phyloP scores from a whole-genome alignment of 2,113 vertebrate species.

The Rhabdomys dilectus region DNA sequence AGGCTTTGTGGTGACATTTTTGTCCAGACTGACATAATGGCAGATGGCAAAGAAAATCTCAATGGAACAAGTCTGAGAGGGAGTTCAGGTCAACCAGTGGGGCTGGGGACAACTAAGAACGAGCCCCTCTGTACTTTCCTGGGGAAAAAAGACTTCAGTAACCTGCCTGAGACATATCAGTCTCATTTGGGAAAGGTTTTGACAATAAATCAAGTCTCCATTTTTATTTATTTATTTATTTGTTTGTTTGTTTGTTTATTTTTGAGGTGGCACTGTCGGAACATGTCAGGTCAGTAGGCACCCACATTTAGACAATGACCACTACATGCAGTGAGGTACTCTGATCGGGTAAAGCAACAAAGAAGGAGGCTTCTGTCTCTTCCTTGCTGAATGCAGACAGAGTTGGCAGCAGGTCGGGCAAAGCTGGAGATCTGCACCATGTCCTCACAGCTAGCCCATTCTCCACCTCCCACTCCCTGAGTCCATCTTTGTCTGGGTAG shows the following conservation, averaged over 20 bases:
- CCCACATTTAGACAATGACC: not conserved
- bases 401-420: too few species aligned
- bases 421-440: not conserved
- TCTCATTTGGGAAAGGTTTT: not conserved
- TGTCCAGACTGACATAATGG: not conserved
- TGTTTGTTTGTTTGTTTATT: too few species aligned
- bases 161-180: too few species aligned
- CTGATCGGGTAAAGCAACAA: not conserved
- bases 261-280: not conserved
- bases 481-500: too few species aligned
- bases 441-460: not conserved
- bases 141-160: not conserved
- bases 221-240: too few species aligned
- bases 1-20: not conserved
- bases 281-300: not conserved
- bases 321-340: not conserved
- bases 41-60: not conserved
- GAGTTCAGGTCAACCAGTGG: not conserved
- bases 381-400: not conserved
- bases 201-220: fast-evolving
- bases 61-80: not conserved
- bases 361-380: not conserved
- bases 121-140: fast-evolving
- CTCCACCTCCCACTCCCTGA: too few species aligned
- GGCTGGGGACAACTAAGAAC: not conserved